Conservation (phyloP, 2,797 vertebrate species). For the Darevskia nairensis region DNA sequence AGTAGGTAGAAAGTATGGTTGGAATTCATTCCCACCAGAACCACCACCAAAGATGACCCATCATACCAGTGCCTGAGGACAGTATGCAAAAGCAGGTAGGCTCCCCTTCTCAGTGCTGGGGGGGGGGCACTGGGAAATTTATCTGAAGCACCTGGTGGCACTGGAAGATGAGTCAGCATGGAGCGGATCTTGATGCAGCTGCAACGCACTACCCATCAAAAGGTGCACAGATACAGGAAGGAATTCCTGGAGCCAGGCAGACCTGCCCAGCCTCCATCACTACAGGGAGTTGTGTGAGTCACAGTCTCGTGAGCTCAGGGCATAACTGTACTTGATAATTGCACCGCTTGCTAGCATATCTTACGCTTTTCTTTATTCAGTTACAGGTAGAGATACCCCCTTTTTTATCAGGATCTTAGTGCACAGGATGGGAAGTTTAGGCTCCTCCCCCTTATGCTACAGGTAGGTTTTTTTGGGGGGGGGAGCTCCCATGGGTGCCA, state of each 20-base stretch:
- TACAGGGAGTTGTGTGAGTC: not conserved
- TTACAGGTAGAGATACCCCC: too few relatives aligned
- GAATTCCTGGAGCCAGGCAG: not conserved
- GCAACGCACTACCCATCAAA: not conserved
- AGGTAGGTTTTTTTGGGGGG: too few relatives aligned
- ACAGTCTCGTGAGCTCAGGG: not conserved
- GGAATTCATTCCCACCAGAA: conserved; percentile 9
- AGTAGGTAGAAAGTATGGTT: conserved; percentile 25
- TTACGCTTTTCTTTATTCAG: too few relatives aligned
- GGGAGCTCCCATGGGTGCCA: too few relatives aligned
- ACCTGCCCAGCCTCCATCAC: not conserved
- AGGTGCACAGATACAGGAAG: not conserved
- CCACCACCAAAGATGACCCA: too few relatives aligned
- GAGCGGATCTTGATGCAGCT: not conserved
- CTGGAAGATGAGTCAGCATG: conserved; percentile 21
- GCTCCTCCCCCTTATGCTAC: too few relatives aligned
- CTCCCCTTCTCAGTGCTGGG: not conserved
- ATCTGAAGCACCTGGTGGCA: conserved; percentile 20
- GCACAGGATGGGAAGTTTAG: too few relatives aligned
- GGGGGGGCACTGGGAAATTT: not conserved
- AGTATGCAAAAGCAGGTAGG: conserved; percentile 3
- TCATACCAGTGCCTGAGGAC: not conserved
- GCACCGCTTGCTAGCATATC: too few relatives aligned
- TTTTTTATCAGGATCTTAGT: too few relatives aligned
- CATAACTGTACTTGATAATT: too few relatives aligned